Percentiles rank a stretch among this genome's conserved stretches.
These are phyloP conservation scores for Drosophila biarmipes DNA, from an alignment of 1,140 invertebrate genomes.

Conservation along the genomic window DNA sequence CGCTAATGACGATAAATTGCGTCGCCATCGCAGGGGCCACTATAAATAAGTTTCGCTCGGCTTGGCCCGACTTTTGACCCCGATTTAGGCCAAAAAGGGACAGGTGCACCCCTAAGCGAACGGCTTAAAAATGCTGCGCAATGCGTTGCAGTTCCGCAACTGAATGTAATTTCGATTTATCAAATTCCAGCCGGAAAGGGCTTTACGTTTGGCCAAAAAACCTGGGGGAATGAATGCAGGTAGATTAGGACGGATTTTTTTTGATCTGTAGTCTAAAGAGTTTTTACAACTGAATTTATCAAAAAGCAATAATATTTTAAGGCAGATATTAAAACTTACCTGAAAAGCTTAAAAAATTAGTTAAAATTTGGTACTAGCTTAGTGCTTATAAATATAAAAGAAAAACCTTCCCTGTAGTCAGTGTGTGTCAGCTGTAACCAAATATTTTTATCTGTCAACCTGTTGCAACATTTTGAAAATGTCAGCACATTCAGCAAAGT, in stretches of 20 bases:
- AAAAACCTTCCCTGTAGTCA: too few species aligned
- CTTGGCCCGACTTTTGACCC: conserved; percentile 30
- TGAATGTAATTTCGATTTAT: conserved; percentile 45
- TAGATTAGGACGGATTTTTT: not conserved
- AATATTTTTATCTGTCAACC: not conserved
- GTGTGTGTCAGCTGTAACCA: not conserved
- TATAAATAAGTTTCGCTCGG: conserved; percentile 77
- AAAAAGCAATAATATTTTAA: not conserved
- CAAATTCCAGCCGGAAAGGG: conserved; percentile 27
- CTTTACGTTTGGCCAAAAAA: not conserved
- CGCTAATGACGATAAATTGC: conserved; percentile 81
- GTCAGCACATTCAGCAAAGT: not conserved
- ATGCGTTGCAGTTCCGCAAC: conserved; percentile 34
- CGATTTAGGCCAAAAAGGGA: conserved; percentile 25
- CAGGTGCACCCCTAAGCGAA: conserved; percentile 29
- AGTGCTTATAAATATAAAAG: too few species aligned
- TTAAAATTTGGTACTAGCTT: too few species aligned
- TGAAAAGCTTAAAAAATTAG: not conserved
- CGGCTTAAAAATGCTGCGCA: conserved; percentile 46
- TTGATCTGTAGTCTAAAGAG: not conserved
- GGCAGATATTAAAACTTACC: not conserved
- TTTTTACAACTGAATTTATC: too few species aligned
- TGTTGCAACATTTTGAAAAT: conserved; percentile 13
- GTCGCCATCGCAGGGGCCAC: conserved; percentile 50
- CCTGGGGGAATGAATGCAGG: not conserved